Percentiles rank a stretch among this genome's conserved stretches.
Evolutionary conservation across 2,797 vertebrate genomes (phyloP).

Genomic region (Mallotus villosus): DNA sequence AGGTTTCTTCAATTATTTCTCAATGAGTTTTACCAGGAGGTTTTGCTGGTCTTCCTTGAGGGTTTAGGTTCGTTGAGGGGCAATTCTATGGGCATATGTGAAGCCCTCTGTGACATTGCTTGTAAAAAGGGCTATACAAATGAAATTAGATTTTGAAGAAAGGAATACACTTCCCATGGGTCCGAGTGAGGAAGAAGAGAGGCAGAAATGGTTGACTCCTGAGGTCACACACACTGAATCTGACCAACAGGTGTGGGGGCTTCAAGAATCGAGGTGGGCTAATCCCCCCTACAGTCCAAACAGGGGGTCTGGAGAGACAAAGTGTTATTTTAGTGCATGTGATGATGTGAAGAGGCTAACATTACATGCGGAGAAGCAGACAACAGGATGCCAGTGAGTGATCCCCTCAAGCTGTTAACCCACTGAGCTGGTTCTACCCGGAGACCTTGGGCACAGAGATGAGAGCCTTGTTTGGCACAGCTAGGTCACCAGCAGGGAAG

Average conservation of each 20-base stretch:
- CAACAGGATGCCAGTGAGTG: constrained; percentile 41
- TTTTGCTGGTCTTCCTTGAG: no score
- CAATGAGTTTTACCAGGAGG: no score
- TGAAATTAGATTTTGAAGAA: not conserved
- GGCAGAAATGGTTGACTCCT: constrained; percentile 9
- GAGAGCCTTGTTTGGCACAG: constrained; percentile 30
- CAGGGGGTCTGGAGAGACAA: constrained; percentile 51
- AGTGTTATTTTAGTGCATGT: constrained; percentile 65
- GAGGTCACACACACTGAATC: constrained; percentile 15
- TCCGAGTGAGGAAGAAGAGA: not conserved
- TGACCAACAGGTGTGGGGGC: constrained; percentile 23
- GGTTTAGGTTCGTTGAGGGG: no score
- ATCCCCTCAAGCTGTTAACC: constrained; percentile 39
- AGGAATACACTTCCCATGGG: not conserved
- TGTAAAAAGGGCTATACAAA: not conserved
- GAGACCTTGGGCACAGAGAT: constrained; percentile 28
- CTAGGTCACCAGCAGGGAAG: constrained; percentile 23
- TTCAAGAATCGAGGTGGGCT: not conserved
- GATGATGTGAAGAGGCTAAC: constrained; percentile 48
- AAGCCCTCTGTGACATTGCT: not conserved
- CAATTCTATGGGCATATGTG: no score
- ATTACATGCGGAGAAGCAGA: constrained; percentile 37
- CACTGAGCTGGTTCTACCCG: not conserved
- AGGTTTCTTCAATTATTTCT: no score
- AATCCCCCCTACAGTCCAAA: not conserved